These are phyloP conservation scores for Drosophila asahinai DNA, from an alignment of 1,140 invertebrate genomes.

Conservation along the genomic window DNA sequence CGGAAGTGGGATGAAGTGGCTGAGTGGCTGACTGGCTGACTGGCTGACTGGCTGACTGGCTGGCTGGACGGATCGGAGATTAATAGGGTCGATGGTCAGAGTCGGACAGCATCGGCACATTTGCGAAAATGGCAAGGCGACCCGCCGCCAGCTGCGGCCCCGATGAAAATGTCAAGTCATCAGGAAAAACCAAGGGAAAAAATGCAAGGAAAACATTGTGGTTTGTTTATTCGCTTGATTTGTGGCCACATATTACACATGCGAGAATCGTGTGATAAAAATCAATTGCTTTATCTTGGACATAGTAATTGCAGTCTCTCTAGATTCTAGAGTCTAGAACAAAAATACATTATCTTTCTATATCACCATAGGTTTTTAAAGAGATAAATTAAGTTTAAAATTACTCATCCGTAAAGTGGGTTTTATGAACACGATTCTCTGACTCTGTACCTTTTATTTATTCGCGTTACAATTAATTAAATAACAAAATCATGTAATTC, in stretches of 20 bases:
- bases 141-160: constrained; percentile 37
- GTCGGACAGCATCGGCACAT: constrained; percentile 18
- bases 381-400: background rate
- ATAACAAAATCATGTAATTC: background rate
- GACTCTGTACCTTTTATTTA: background rate
- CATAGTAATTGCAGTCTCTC: no score
- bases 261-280: constrained; percentile 12
- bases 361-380: background rate
- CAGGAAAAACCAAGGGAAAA: constrained; percentile 8
- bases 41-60: background rate
- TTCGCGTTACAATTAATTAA: background rate
- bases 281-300: constrained; percentile 16
- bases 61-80: constrained; percentile 21
- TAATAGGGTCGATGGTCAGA: constrained; percentile 52
- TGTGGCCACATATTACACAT: constrained; percentile 14
- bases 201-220: constrained; percentile 26
- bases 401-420: background rate
- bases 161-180: constrained; percentile 50
- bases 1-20: background rate
- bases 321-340: no score
- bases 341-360: background rate
- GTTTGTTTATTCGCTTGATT: constrained; percentile 33
- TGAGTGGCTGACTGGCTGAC: constrained; percentile 1
- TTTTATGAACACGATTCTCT: no score
- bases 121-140: constrained; percentile 37